Conservation (phyloP, 2,797 vertebrate species). For the Cyprinodon diabolis region DNA sequence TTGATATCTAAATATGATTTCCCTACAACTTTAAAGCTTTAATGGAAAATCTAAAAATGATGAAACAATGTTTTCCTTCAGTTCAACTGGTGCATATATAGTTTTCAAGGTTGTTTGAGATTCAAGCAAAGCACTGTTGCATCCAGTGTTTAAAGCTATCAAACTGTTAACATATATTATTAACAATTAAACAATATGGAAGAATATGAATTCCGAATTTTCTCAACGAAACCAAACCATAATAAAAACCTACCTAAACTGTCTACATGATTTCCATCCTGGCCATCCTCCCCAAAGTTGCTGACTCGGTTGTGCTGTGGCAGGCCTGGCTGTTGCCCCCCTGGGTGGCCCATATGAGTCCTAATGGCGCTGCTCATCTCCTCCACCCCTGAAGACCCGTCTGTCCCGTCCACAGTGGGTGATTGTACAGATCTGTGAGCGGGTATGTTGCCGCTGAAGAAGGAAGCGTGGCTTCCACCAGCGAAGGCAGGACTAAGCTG, state of each 20-base stretch:
- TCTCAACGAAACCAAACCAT: neutral
- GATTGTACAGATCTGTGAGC: slow-evolving; percentile 88
- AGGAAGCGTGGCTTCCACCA: slow-evolving; percentile 84
- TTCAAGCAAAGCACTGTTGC: neutral
- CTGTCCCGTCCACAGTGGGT: slow-evolving; percentile 84
- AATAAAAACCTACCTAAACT: slow-evolving; percentile 84
- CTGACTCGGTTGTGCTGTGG: slow-evolving; percentile 88
- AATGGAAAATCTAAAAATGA: neutral
- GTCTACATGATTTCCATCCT: slow-evolving; percentile 87
- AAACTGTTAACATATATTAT: neutral
- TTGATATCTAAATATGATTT: too few species aligned
- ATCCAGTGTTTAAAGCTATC: neutral
- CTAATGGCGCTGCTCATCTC: slow-evolving; percentile 87
- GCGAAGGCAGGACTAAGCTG: slow-evolving; percentile 85
- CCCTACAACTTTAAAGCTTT: neutral
- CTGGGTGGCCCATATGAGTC: slow-evolving; percentile 70
- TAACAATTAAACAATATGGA: neutral
- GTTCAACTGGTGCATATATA: too few species aligned
- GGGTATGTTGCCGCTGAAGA: slow-evolving; percentile 86
- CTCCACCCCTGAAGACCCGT: slow-evolving; percentile 80
- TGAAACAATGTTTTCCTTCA: neutral
- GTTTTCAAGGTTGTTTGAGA: neutral
- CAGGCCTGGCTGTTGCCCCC: slow-evolving; percentile 72
- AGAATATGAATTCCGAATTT: neutral
- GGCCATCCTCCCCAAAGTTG: slow-evolving; percentile 91